Conservation (phyloP, 2,888 invertebrate genomes). For the Schrankia costaestrigalis region DNA sequence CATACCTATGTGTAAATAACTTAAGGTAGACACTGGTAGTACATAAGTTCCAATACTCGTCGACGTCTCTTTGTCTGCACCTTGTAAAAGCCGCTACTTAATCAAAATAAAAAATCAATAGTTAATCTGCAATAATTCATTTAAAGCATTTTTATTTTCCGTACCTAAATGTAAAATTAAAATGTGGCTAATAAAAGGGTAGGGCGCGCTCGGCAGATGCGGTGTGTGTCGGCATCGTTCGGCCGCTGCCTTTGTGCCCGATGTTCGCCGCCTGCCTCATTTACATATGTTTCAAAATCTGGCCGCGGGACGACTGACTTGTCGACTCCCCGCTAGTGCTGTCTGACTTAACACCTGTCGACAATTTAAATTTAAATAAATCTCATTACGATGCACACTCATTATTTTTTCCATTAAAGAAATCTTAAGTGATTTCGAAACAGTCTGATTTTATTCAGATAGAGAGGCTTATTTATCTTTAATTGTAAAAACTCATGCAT, state of each 20-base stretch:
- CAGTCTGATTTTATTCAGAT: too few species aligned
- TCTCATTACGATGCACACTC: constrained; percentile 14
- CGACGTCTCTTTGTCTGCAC: too few species aligned
- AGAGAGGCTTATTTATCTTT: neutral
- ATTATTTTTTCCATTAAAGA: constrained; percentile 23
- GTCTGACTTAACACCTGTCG: constrained; percentile 43
- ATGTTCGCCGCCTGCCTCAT: constrained; percentile 58
- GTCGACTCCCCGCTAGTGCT: constrained; percentile 52
- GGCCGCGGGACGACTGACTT: constrained; percentile 49
- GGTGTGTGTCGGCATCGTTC: constrained; percentile 52
- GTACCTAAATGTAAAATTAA: constrained; percentile 53
- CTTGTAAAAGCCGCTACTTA: too few species aligned
- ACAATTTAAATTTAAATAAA: constrained; percentile 35
- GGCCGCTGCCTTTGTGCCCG: too few species aligned
- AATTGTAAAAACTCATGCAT: neutral
- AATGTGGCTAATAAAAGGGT: constrained; percentile 61
- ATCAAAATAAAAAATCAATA: constrained; percentile 8
- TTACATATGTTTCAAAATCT: constrained; percentile 74
- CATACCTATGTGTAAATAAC: too few species aligned
- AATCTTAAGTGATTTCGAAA: constrained; percentile 14
- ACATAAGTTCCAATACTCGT: too few species aligned
- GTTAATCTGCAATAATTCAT: constrained; percentile 43
- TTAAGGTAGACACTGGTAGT: too few species aligned
- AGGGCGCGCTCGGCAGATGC: constrained; percentile 45
- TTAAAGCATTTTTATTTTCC: constrained; percentile 41